phyloP scores from a whole-genome alignment of 2,888 invertebrate genomes.

The Ellobium chinense region DNA sequence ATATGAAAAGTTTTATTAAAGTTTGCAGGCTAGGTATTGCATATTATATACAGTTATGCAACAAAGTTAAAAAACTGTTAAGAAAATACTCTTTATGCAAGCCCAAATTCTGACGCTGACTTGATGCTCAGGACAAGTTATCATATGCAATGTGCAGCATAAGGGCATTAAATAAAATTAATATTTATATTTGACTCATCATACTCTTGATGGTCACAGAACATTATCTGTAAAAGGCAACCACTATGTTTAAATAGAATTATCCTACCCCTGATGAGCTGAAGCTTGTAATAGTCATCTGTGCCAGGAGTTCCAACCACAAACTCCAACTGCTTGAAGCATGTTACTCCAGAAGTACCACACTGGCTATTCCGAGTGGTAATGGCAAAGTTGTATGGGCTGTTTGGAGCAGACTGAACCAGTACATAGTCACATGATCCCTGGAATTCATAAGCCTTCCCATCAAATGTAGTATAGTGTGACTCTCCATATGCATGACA shows the following conservation, averaged over 20 bases:
- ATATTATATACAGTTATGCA: too few species aligned
- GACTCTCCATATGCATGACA: constrained; percentile 95
- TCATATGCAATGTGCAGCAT: too few species aligned
- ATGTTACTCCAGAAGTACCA: constrained; percentile 91
- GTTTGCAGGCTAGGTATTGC: too few species aligned
- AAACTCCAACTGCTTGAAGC: constrained; percentile 87
- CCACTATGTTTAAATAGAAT: too few species aligned
- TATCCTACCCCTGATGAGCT: constrained; percentile 65
- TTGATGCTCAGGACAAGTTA: too few species aligned
- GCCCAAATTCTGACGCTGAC: too few species aligned
- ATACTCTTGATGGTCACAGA: too few species aligned
- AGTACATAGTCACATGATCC: constrained; percentile 93
- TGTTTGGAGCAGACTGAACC: constrained; percentile 80
- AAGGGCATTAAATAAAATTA: too few species aligned
- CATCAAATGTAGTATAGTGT: constrained; percentile 93
- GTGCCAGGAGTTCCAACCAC: constrained; percentile 63
- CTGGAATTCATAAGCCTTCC: constrained; percentile 90
- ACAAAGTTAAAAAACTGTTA: too few species aligned
- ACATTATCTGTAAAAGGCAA: neutral
- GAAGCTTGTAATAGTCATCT: constrained; percentile 62
- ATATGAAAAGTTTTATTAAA: too few species aligned
- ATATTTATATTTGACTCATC: too few species aligned
- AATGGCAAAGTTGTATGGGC: constrained; percentile 81
- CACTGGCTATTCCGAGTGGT: constrained; percentile 92
- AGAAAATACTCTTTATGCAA: too few species aligned